phyloP scores from a whole-genome alignment of 2,113 vertebrate species.

The Oxyura jamaicensis region DNA sequence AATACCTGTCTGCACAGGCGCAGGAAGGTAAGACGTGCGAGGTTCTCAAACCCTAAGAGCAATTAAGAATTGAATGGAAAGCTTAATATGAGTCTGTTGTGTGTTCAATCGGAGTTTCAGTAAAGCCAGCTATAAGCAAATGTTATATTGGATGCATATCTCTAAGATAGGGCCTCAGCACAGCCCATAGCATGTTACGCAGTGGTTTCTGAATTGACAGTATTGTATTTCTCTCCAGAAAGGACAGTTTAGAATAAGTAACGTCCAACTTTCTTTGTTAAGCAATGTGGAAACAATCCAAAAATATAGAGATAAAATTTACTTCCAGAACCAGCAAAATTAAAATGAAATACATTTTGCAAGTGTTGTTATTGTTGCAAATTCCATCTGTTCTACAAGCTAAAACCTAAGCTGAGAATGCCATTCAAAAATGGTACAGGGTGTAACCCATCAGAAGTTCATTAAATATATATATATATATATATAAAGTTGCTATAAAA shows the following conservation, averaged over 20 bases:
- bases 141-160: not conserved
- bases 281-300: not conserved
- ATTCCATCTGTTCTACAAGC: constrained; percentile 31
- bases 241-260: not conserved
- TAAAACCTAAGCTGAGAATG: constrained; percentile 35
- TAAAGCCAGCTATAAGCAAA: not conserved
- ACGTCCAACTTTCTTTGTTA: not conserved
- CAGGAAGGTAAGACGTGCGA: not conserved
- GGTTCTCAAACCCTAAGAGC: not conserved
- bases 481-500: not conserved
- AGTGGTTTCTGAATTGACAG: not conserved
- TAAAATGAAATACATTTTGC: constrained; percentile 35
- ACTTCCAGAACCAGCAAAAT: constrained; percentile 29
- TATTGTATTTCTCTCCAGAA: not conserved
- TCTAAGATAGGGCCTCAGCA: not conserved
- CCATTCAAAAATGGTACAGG: not conserved
- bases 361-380: constrained; percentile 19
- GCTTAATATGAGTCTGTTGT: not conserved
- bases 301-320: constrained; percentile 34
- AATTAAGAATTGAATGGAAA: not conserved
- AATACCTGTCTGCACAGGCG: not conserved
- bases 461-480: too few species aligned
- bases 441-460: constrained; percentile 9
- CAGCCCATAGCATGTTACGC: not conserved
- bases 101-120: not conserved